Percentiles rank a stretch among this genome's conserved stretches.
Evolutionary conservation across 1,140 invertebrate genomes (phyloP).

Genomic region (Brachionus koreanus): DNA sequence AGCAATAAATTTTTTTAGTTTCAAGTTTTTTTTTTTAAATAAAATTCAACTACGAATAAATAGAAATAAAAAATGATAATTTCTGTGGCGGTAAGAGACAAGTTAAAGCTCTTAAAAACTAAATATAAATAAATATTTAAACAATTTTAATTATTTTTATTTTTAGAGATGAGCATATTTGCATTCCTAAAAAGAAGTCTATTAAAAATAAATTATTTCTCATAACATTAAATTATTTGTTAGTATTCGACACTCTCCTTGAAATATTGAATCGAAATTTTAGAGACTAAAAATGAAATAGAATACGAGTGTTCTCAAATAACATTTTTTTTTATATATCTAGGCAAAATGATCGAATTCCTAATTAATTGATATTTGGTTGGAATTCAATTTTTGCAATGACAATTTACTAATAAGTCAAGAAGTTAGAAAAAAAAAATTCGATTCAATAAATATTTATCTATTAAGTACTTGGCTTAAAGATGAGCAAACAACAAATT

Average conservation of each 20-base stretch:
- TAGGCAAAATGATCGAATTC: neutral
- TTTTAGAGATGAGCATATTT: neutral
- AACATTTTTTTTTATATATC: neutral
- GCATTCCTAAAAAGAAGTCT: neutral
- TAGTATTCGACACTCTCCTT: neutral
- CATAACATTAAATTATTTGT: neutral
- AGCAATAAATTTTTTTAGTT: neutral
- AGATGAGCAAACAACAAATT: no score
- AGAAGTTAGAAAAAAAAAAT: no score
- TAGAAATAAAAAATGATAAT: neutral
- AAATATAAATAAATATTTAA: neutral
- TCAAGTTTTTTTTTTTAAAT: neutral
- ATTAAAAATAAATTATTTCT: neutral
- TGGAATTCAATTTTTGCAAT: no score
- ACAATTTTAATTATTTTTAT: neutral
- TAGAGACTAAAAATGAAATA: neutral
- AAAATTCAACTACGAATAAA: no score
- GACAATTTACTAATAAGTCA: no score
- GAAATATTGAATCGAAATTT: neutral
- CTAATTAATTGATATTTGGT: no score
- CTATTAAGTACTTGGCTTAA: no score
- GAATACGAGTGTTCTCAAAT: neutral
- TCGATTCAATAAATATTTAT: no score
- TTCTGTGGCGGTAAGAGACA: neutral
- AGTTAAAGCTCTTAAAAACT: neutral